Conservation (phyloP, 2,797 vertebrate genomes). For the Hybognathus amarus region DNA sequence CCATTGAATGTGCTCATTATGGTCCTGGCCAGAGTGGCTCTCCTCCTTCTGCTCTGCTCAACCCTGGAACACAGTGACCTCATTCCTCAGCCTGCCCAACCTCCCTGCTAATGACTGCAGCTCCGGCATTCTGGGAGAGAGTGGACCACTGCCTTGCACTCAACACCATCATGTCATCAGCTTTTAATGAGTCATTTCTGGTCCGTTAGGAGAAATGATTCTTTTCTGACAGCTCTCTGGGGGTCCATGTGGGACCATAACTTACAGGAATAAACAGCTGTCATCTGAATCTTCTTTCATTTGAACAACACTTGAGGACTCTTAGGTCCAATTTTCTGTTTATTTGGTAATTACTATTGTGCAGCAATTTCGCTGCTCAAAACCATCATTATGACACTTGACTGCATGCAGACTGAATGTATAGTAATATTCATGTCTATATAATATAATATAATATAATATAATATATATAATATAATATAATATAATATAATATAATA, state of each 20-base stretch:
- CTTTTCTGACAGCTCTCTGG: slow-evolving; percentile 57
- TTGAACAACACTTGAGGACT: slow-evolving; percentile 47
- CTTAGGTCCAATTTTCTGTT: slow-evolving; percentile 38
- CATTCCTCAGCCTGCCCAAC: slow-evolving; percentile 59
- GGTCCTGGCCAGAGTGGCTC: slow-evolving; percentile 46
- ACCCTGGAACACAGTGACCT: slow-evolving; percentile 55
- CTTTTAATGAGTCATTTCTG: slow-evolving; percentile 64
- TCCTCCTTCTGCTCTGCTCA: slow-evolving; percentile 50
- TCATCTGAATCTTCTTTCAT: slow-evolving; percentile 53
- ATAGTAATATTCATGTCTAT: background rate
- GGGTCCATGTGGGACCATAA: slow-evolving; percentile 54
- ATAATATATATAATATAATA: background rate
- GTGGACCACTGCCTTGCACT: slow-evolving; percentile 50
- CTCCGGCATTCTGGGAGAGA: slow-evolving; percentile 51
- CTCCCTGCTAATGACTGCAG: slow-evolving; percentile 59
- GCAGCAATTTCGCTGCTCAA: slow-evolving; percentile 43
- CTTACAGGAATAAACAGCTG: slow-evolving; percentile 58
- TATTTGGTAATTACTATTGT: slow-evolving; percentile 38
- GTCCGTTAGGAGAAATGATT: slow-evolving; percentile 54
- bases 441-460: background rate
- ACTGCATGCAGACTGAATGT: slow-evolving; percentile 16
- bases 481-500: background rate
- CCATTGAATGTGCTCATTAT: slow-evolving; percentile 56
- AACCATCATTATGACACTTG: slow-evolving; percentile 31
- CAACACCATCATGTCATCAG: slow-evolving; percentile 54